Conservation (phyloP, 2,113 vertebrate genomes). For the Salminus brasiliensis region DNA sequence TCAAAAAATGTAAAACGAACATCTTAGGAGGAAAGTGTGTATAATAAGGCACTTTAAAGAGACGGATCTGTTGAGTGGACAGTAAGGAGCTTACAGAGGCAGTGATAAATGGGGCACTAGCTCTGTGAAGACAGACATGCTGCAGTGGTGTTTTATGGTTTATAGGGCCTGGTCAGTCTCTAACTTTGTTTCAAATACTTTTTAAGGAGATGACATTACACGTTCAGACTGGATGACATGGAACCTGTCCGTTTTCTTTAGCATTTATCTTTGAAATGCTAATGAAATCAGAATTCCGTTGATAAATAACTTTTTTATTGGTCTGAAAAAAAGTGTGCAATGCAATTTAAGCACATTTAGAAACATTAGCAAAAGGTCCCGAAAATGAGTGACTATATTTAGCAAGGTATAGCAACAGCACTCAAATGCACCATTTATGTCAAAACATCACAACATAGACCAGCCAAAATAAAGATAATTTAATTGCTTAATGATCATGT, state of each 20-base stretch:
- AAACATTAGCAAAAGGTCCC: too few relatives aligned
- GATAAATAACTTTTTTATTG: too few relatives aligned
- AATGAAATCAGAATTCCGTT: too few relatives aligned
- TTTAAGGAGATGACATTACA: background rate
- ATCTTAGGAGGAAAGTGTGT: slow-evolving; percentile 17
- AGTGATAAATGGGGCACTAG: slow-evolving; percentile 1
- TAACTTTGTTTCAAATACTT: background rate
- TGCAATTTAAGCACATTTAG: too few relatives aligned
- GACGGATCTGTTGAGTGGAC: slow-evolving; percentile 16
- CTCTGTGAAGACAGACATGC: slow-evolving; percentile 19
- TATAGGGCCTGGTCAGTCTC: background rate
- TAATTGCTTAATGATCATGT: too few relatives aligned
- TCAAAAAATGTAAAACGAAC: slow-evolving; percentile 4
- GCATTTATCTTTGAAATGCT: background rate
- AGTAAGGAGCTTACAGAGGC: slow-evolving; percentile 30
- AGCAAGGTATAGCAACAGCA: too few relatives aligned
- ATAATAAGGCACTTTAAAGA: slow-evolving; percentile 27
- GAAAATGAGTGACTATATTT: too few relatives aligned
- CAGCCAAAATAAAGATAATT: too few relatives aligned
- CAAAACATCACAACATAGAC: too few relatives aligned
- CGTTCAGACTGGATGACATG: background rate
- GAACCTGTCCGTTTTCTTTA: background rate
- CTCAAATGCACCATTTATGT: too few relatives aligned
- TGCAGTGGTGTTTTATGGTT: slow-evolving; percentile 16
- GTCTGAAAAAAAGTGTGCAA: too few relatives aligned